Conservation (phyloP, 2,113 vertebrate genomes). For the Rhinoptilus africanus region DNA sequence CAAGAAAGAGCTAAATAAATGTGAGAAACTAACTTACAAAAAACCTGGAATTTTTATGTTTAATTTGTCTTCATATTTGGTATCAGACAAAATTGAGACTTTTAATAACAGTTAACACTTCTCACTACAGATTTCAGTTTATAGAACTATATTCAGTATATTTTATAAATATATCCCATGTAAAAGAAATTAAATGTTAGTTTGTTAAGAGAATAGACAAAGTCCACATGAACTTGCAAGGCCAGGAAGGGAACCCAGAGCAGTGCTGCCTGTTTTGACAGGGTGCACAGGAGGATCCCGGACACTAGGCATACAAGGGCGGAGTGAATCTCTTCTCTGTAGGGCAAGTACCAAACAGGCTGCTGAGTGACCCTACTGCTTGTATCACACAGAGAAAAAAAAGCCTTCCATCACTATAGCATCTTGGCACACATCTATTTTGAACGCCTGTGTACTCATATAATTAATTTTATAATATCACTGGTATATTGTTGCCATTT, state of each 20-base stretch:
- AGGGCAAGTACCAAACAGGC: not conserved
- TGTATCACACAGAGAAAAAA: not conserved
- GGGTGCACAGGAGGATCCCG: not conserved
- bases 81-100: not conserved
- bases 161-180: not conserved
- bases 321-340: not conserved
- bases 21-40: not conserved
- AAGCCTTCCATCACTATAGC: not conserved
- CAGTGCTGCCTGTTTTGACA: not conserved
- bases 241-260: not conserved
- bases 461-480: not conserved
- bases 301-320: not conserved
- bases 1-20: not conserved
- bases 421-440: not conserved
- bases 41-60: not conserved
- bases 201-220: not conserved
- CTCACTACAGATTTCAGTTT: not conserved
- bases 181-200: not conserved
- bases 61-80: not conserved
- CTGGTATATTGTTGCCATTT: not conserved
- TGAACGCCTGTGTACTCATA: not conserved
- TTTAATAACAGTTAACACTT: not conserved
- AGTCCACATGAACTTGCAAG: not conserved
- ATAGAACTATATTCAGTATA: not conserved
- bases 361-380: not conserved